Base-by-base conservation (phyloP, 2,113 vertebrate species). In the Thermophis baileyi region DNA sequence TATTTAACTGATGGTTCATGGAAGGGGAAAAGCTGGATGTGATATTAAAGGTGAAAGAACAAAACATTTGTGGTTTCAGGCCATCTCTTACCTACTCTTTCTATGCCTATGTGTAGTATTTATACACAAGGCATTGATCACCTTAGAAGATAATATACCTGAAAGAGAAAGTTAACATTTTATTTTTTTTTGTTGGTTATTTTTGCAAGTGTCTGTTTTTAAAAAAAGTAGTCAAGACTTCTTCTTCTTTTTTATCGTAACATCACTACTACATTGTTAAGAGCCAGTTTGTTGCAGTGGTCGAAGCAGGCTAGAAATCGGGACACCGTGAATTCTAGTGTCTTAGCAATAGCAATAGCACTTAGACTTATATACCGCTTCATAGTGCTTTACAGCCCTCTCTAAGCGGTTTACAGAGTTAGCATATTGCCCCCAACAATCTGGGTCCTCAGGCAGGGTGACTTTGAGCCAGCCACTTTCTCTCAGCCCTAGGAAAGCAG, bases 1-100 rank as follows among this genome's bases (percentile, higher is more conserved):
- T 95, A 96, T 95, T 92, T 89, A 89, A 69, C 85, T 46, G 44
- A 8, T 3, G 49, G 0, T 50, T 46, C 6, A 35, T 5, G 20
- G 22, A 0, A 94, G 30, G 11, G 85, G 81, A 7, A 0, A 54
- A 22, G 27, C 44, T 6, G 40, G 91, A 55, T 22, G 8, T 53
- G 44, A 40, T 69, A 54, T n/a, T 95, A 89, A 88, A 95, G n/a
- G 3, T 85, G 12, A 95, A 94, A 18, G 1, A 63, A 14, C 3
- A 81, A 85, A 47, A n/a, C 3, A 69, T 53, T 93, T 94, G 89
- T 35, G 47, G 81, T 94, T 94, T 93, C 89, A 90, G 94, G 51
- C 40, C 8, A 3, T 93, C 46, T 20, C 0, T 16, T 53, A 44
- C 2, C 40, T 74, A 85, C 54, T 50, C 50, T 90, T 89, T 93